Base-by-base conservation (phyloP, 2,113 vertebrate species). In the Nyctereutes procyonoides region DNA sequence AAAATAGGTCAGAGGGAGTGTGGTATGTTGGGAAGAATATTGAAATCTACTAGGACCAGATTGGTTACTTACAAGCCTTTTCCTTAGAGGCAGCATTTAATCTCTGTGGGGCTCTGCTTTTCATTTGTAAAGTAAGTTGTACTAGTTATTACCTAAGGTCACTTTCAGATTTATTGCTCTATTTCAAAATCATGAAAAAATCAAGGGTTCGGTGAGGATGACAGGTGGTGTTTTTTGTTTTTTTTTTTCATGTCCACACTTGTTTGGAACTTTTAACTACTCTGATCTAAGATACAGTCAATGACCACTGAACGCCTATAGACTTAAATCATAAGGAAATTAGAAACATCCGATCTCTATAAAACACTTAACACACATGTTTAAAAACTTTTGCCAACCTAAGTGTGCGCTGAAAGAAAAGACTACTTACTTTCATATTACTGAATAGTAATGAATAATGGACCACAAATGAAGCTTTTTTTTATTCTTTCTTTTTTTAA, bases 221-320 rank as follows among this genome's bases (percentile, higher is more conserved):
- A 74, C 20, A 92, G 91, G 58, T 93, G 60, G 62, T 96, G 51
- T 84, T 93, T 91, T n/a, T 67, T 32, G n/a, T n/a, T 3, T 35
- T 38, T 48, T 48, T 67, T 90, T 88, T 95, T 84, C 65, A 85
- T n/a, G 19, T 85, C 43, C 28, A 69, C 26, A 71, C 76, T 96
- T 83, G 71, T 91, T 85, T 95, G 56, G 56, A 81, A 91, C 81
- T 98, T 98, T 96, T 83, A 95, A 86, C 95, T 97, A 71, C 30
- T 88, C 38, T 88, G 48, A 83, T 90, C 81, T 81, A 93, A 95
- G 28, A 80, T 12, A 38, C 55, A 93, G 67, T 95, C 85, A 93
- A 24, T 88, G 69, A 76, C 77, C 82, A 74, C 8, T 76, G 69
- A 93, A 73, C 20, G 74, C 13, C 58, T n/a, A 7, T 12, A 79